Base-by-base conservation (phyloP, 2,113 vertebrate genomes). In the Bungarus multicinctus region DNA sequence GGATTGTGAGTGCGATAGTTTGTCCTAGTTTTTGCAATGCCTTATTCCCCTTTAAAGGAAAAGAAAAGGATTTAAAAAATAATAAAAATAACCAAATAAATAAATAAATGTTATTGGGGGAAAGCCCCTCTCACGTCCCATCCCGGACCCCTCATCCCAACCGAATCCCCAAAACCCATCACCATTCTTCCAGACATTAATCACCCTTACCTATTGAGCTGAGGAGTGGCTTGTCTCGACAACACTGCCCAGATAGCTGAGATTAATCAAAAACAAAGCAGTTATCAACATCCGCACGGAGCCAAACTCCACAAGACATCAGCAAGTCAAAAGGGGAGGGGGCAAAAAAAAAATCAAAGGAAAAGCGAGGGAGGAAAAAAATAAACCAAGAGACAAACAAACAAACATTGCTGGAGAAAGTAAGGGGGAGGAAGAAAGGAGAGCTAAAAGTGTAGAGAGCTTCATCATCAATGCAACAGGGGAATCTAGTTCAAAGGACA, bases 241-340 rank as follows among this genome's bases (percentile, higher is more conserved):
- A 99, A 99, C 98, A 99, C 99, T 99, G 99, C 99, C 99, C 99
- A 99, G 99, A 99, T 99, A 99, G 99, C 99, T 99, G 99, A 99
- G 99, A 99, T 99, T 98, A 99, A 99, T 99, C 99, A 99, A 99
- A 99, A 99, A 99, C 98, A 99, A 99, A 99, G 98, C 98, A 98
- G 98, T 99, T 99, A 99, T 98, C 98, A 98, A 99, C 98, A 98
- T 94, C 95, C 95, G 97, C 97, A 94, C 95, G 94, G 95, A 97
- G 97, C 95, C 94, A 95, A 97, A 97, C 97, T 97, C 98, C 97
- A 96, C 96, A 97, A 97, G 96, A 97, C 96, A 97, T 97, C 97
- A 97, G 97, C 97, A 97, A 96, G 96, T 97, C 97, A 97, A 97
- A 96, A 96, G 94, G 96, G 94, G 95, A 96, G 95, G 95, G 97